Evolutionary conservation across 2,888 invertebrate species (phyloP), one percentile per base, ranked within the genome.

Genomic region (Unio delphinus): DNA sequence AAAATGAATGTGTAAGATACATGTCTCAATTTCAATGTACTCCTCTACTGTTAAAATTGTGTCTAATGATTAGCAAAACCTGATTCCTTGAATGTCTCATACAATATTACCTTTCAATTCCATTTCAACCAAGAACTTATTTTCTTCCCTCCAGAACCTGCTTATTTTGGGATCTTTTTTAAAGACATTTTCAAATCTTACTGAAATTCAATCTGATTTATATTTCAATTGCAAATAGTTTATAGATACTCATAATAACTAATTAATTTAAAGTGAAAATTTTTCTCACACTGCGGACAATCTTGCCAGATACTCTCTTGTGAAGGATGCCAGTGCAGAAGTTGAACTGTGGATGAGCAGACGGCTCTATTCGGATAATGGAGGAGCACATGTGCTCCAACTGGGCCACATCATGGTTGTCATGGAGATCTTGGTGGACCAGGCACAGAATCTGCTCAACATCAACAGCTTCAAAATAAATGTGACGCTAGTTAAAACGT

Each of bases 271-370:
- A 23, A 15, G 11, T 45, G 20, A 8, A 23, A 67, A n/a, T 0
- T 30, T 57, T 3, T 72, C 83, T 78, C 67, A 86, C 86, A 23
- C 69, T 76, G 78, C 73, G 79, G 20, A 83, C 75, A 18, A 87
- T 76, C 80, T 86, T 87, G 8, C 87, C 87, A 7, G 87, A 82
- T 8, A 76, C 55, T 73, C 79, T 79, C 69, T 83, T 82, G 68
- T 86, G 86, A 8, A 82, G 73, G 15, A 78, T 74, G 65, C 73
- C 64, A 65, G 81, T 77, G n/a, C 73, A 75, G 59, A 76, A 67
- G n/a, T 67, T 62, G 61, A 74, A 73, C 23, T 76, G 67, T 7
- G 69, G 63, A 8, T 76, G 55, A 11, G 62, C 62, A 34, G 80
- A 67, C 28, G 78, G 74, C 57, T 56, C 64, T 55, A 85, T 67